Base-by-base conservation (phyloP, 2,113 vertebrate species). In the Synchiropus splendidus region DNA sequence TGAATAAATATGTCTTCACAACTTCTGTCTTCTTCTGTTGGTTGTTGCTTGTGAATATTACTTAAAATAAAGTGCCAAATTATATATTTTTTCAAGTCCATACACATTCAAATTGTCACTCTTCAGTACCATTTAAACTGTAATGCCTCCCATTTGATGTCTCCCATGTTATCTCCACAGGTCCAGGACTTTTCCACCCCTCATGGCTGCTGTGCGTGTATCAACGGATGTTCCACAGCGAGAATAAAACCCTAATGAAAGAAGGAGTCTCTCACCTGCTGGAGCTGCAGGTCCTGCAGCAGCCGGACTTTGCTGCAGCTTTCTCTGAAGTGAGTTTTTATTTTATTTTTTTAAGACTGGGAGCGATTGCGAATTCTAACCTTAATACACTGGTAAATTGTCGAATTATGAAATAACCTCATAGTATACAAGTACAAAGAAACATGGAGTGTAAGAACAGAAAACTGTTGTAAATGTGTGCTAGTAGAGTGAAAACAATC, bases 191-290 rank as follows among this genome's bases (percentile, higher is more conserved):
- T 18, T 78, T 95, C 44, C 91, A 96, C 39, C 88, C 91, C 0
- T 92, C 91, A 0, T 98, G 94, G 94, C 83, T 89, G 43, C 65
- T 90, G 55, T 96, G 92, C 72, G 79, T 95, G 51, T 97, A 97
- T 58, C 89, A 87, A 74, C 83, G 94, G 48, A 94, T 97, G 91
- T 93, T 98, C 78, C 90, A 92, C 59, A 94, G 92, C 50, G 92
- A 97, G 74, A 97, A 94, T 67, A 97, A 94, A 75, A 81, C 88
- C 2, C 16, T 97, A 44, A 87, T 83, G 52, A 91, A 80, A 62
- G 93, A 96, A 70, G 92, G 93, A 1, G 61, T 96, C 50, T 70
- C 67, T 59, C 91, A 96, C 58, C 87, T 97, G 61, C 66, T 98
- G 18, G 87, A 89, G 51, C 82, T 96, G 36, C 84, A 74, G 58